Conservation (phyloP, 2,113 vertebrate species). For the Pyxicephalus adspersus region DNA sequence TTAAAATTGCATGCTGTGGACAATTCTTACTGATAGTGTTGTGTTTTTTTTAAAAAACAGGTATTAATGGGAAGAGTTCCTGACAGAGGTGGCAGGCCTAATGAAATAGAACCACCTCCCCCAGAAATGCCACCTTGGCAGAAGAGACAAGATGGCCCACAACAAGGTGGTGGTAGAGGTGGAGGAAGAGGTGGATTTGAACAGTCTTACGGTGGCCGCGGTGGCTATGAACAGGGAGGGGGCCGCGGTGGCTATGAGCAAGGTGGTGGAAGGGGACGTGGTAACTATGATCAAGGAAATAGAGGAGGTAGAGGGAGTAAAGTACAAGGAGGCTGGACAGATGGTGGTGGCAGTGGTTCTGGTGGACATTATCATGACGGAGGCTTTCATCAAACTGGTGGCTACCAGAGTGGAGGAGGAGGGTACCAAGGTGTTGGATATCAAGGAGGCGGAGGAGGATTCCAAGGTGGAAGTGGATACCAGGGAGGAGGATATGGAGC, state of each 20-base stretch:
- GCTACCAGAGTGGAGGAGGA: slow-evolving; percentile 73
- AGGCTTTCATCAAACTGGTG: slow-evolving; percentile 75
- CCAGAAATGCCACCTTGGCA: slow-evolving; percentile 99
- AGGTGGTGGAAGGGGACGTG: slow-evolving; percentile 73
- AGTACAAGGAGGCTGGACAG: slow-evolving; percentile 84
- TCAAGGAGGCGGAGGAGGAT: slow-evolving; percentile 73
- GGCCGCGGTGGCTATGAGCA: slow-evolving; percentile 65
- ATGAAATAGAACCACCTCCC: slow-evolving; percentile 94
- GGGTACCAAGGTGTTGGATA: slow-evolving; percentile 74
- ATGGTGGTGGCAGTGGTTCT: slow-evolving; percentile 78
- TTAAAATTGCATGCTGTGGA: too few species aligned
- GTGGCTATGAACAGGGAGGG: slow-evolving; percentile 65
- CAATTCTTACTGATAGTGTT: neutral
- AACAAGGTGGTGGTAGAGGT: slow-evolving; percentile 79
- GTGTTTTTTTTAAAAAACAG: slow-evolving; percentile 68
- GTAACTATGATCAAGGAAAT: slow-evolving; percentile 58
- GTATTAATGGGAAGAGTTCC: slow-evolving; percentile 96
- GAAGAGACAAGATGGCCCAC: slow-evolving; percentile 90
- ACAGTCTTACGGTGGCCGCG: slow-evolving; percentile 80
- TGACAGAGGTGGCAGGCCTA: slow-evolving; percentile 93
- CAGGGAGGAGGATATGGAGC: slow-evolving; percentile 69
- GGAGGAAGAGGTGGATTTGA: slow-evolving; percentile 82
- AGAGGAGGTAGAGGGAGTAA: slow-evolving; percentile 83
- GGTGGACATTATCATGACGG: slow-evolving; percentile 74
- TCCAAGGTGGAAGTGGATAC: slow-evolving; percentile 69